phyloP scores from a whole-genome alignment of 2,113 vertebrate genomes.

The Nothoprocta pentlandii region DNA sequence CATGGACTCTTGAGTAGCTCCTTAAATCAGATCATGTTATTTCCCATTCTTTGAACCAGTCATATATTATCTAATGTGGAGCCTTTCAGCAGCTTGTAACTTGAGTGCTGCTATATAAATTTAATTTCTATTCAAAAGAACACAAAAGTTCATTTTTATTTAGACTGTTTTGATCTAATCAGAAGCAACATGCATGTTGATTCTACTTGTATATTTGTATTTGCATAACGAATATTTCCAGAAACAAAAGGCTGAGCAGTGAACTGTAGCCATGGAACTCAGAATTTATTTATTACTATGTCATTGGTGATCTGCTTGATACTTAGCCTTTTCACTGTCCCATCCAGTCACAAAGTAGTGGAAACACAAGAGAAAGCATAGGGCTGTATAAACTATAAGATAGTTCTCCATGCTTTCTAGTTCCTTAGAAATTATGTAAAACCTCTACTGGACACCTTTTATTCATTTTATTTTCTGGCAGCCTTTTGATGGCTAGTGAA shows the following conservation, averaged over 20 bases:
- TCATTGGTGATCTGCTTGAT: rapidly evolving
- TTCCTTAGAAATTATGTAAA: neutral
- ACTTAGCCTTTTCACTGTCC: neutral
- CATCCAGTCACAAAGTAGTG: neutral
- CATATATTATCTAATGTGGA: neutral
- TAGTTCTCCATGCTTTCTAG: neutral
- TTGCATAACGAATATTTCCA: neutral
- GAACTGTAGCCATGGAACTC: neutral
- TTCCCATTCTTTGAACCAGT: neutral
- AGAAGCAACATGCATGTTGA: neutral
- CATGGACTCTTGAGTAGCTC: neutral
- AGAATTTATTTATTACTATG: neutral
- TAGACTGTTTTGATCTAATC: neutral
- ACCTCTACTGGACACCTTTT: neutral
- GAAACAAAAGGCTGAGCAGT: neutral
- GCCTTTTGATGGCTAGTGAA: neutral
- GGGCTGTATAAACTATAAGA: neutral
- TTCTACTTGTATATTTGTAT: neutral
- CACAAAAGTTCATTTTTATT: neutral
- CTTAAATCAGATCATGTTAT: neutral
- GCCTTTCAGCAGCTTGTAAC: neutral
- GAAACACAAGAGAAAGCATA: neutral
- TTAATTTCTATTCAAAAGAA: neutral
- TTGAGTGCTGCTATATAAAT: neutral
- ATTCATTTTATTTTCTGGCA: neutral